Evolutionary conservation across 2,888 invertebrate genomes (phyloP).

Genomic region (Tyria jacobaeae): DNA sequence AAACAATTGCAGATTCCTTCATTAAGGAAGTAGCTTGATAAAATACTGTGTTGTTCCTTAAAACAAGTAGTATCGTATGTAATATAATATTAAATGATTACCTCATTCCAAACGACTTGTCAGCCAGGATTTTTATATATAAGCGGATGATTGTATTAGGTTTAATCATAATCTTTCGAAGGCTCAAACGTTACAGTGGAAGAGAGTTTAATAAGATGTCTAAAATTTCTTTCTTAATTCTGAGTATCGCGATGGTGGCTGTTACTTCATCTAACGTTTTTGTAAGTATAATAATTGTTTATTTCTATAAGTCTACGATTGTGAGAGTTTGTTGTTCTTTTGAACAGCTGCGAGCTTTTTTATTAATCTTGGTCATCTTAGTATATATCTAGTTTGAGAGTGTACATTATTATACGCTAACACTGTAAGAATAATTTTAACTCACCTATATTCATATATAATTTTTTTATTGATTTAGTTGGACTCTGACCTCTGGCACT

Average conservation of each 20-base stretch:
- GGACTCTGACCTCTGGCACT: no score
- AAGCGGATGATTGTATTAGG: constrained; percentile 26
- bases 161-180: constrained; percentile 29
- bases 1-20: not conserved
- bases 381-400: no score
- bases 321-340: no score
- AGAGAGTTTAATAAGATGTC: constrained; percentile 31
- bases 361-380: not conserved
- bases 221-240: constrained; percentile 32
- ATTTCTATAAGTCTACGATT: not conserved
- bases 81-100: constrained; percentile 48
- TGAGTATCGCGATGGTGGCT: constrained; percentile 34
- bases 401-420: no score
- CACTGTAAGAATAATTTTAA: no score
- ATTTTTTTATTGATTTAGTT: no score
- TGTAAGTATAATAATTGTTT: constrained; percentile 31
- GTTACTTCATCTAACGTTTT: constrained; percentile 35
- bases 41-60: constrained; percentile 24
- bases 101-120: constrained; percentile 31
- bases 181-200: constrained; percentile 26
- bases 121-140: constrained; percentile 37
- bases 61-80: constrained; percentile 34
- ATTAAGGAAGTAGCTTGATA: constrained; percentile 23
- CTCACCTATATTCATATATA: no score
- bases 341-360: no score